Conservation (phyloP, 2,888 invertebrate genomes). For the Sussaba pulchella region DNA sequence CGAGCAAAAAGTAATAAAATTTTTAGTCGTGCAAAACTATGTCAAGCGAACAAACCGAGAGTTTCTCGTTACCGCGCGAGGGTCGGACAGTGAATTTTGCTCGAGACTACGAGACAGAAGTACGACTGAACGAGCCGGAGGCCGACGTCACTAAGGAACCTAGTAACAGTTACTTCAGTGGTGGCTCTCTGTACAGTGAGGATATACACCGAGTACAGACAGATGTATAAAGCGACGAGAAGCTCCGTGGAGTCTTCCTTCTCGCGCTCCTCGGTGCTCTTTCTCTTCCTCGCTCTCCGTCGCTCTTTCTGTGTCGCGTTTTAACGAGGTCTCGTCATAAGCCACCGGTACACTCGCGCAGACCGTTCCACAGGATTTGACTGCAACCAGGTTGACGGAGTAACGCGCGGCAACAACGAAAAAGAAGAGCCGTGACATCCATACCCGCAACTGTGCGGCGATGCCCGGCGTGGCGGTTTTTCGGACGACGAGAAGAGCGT, state of each 20-base stretch:
- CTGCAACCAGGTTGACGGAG: conserved; percentile 65
- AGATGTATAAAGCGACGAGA: conserved; percentile 53
- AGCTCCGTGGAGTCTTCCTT: conserved; percentile 31
- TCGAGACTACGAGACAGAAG: neutral
- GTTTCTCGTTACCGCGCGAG: conserved; percentile 16
- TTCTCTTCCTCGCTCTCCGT: conserved; percentile 7
- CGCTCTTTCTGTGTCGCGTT: conserved; percentile 50
- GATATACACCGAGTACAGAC: conserved; percentile 21
- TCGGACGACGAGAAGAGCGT: conserved; percentile 67
- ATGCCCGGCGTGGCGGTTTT: conserved; percentile 45
- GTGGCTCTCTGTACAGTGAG: neutral
- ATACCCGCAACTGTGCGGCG: conserved; percentile 23
- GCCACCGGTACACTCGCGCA: conserved; percentile 58
- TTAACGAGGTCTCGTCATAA: conserved; percentile 67
- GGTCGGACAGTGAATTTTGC: conserved; percentile 17
- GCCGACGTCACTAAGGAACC: conserved; percentile 32
- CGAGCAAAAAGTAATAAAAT: conserved; percentile 6
- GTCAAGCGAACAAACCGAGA: conserved; percentile 32
- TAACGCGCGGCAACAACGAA: conserved; percentile 66
- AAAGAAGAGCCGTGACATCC: conserved; percentile 59
- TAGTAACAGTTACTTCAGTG: conserved; percentile 37
- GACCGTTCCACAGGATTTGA: conserved; percentile 57
- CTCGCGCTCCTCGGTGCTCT: too few species aligned
- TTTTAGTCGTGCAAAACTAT: conserved; percentile 18
- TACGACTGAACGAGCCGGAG: conserved; percentile 12